Evolutionary conservation across 2,888 invertebrate genomes (phyloP).

Genomic region (Phyllotreta cruciferae): DNA sequence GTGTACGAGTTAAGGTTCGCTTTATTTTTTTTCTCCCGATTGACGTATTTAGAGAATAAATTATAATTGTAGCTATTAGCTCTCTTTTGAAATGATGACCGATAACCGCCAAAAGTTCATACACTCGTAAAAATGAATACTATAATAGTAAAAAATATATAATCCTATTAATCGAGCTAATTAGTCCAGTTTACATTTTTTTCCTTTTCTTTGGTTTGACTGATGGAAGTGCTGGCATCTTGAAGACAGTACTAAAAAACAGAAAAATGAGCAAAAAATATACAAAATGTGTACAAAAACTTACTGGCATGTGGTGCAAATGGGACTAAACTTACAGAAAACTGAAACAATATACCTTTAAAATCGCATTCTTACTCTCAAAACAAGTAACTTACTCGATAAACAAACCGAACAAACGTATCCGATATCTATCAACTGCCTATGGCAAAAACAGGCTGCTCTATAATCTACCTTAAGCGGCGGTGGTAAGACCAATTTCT

Average conservation of each 20-base stretch:
- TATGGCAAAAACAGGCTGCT: conserved; percentile 97
- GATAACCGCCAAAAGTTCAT: background rate
- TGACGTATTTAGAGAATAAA: too few relatives aligned
- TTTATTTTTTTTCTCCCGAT: too few relatives aligned
- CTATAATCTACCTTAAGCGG: conserved; percentile 93
- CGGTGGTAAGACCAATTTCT: conserved; percentile 86
- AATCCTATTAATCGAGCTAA: conserved; percentile 1
- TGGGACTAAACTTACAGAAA: conserved; percentile 96
- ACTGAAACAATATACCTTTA: conserved; percentile 69
- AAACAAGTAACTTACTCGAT: conserved; percentile 73
- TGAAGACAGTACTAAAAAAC: conserved; percentile 84
- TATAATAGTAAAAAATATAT: background rate
- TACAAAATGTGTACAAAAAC: conserved; percentile 61
- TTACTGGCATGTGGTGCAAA: conserved; percentile 97
- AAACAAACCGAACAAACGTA: conserved; percentile 98
- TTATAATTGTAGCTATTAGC: too few relatives aligned
- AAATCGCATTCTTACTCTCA: conserved; percentile 14
- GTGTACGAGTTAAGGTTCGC: too few relatives aligned
- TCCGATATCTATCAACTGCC: conserved; percentile 93
- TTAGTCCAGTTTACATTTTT: conserved; percentile 43
- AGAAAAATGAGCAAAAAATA: conserved; percentile 31
- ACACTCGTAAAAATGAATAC: background rate
- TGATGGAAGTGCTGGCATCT: conserved; percentile 82
- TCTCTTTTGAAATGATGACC: too few relatives aligned
- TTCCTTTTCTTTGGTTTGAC: conserved; percentile 85